phyloP scores from a whole-genome alignment of 2,888 invertebrate species.

The Amaurobius ferox region DNA sequence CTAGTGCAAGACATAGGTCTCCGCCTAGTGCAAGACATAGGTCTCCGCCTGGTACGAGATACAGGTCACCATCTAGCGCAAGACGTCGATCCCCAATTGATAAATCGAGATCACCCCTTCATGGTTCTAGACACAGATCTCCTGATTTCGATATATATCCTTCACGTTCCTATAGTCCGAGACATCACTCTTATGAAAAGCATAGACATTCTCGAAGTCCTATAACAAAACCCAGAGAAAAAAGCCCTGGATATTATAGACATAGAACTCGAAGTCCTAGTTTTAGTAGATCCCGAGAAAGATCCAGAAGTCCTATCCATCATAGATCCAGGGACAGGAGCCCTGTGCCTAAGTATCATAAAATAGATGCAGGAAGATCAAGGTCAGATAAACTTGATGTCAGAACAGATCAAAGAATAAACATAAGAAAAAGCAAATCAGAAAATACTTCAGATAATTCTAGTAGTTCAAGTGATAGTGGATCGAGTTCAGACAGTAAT shows the following conservation, averaged over 20 bases:
- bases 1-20: background rate
- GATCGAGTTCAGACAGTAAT: background rate
- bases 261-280: background rate
- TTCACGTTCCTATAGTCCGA: background rate
- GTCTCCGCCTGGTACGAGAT: background rate
- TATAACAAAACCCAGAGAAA: background rate
- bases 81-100: too few species aligned
- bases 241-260: background rate
- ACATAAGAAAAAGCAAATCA: background rate
- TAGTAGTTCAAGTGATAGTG: background rate
- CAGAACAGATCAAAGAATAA: background rate
- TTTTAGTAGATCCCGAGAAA: background rate
- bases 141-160: background rate
- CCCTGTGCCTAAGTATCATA: background rate
- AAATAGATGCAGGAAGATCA: background rate
- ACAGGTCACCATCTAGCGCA: background rate
- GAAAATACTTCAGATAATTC: background rate
- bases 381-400: background rate
- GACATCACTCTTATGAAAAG: background rate
- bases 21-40: background rate
- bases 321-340: background rate
- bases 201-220: background rate
- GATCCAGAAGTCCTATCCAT: background rate
- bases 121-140: too few species aligned
- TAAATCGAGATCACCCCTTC: background rate